Evolutionary conservation across 2,888 invertebrate species (phyloP).

Genomic region (Zeuzera pyrina): DNA sequence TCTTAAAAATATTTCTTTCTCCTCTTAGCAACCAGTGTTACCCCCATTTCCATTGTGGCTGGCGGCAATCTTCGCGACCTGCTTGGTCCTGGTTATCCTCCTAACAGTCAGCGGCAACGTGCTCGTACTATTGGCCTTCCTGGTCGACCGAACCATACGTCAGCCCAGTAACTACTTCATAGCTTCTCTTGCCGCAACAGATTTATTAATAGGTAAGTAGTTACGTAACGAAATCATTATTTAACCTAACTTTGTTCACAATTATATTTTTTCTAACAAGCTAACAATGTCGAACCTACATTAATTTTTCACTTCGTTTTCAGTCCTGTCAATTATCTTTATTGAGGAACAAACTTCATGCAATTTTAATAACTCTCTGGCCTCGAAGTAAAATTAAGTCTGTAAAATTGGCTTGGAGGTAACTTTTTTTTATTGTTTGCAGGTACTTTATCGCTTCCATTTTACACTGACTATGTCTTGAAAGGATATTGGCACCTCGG

Average conservation of each 20-base stretch:
- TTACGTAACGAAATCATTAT: neutral
- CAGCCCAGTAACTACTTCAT: conserved; percentile 99
- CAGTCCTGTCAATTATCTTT: no score
- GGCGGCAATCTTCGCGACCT: conserved; percentile 89
- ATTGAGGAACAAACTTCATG: no score
- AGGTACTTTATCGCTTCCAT: conserved; percentile 98
- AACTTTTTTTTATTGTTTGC: conserved; percentile 46
- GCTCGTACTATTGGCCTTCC: conserved; percentile 93
- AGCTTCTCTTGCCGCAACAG: conserved; percentile 97
- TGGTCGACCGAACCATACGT: conserved; percentile 92
- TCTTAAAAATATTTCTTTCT: no score
- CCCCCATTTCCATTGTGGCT: conserved; percentile 94
- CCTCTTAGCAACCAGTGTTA: conserved; percentile 72
- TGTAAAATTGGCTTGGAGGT: no score
- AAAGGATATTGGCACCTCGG: conserved; percentile 98
- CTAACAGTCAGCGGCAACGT: conserved; percentile 97
- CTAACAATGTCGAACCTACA: no score
- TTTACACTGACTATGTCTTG: conserved; percentile 97
- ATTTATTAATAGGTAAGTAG: conserved; percentile 92
- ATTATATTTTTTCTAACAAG: no score
- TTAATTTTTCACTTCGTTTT: no score
- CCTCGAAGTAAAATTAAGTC: no score
- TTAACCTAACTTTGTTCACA: no score
- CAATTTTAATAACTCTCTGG: no score
- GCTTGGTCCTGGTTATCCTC: conserved; percentile 89